Conservation (phyloP, 2,888 invertebrate genomes). For the Drosophila koepferae region DNA sequence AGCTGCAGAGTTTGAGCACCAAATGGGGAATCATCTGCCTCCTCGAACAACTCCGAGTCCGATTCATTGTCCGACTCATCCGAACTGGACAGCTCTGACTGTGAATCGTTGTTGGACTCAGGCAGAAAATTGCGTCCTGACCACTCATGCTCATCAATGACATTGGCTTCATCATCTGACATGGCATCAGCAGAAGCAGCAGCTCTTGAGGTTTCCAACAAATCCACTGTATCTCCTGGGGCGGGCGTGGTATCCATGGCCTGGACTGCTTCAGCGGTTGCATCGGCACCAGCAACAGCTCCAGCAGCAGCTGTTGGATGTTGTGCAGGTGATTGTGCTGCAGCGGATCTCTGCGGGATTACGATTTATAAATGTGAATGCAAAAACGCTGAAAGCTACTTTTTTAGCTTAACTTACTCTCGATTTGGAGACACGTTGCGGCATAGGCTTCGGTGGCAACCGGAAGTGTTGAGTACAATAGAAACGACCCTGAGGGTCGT, state of each 20-base stretch:
- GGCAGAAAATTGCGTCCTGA: constrained; percentile 96
- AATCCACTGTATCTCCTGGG: constrained; percentile 79
- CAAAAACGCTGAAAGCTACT: neutral
- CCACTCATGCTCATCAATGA: constrained; percentile 98
- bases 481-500: constrained; percentile 89
- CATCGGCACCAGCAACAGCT: constrained; percentile 15
- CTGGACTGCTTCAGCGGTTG: constrained; percentile 29
- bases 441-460: constrained; percentile 87
- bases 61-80: constrained; percentile 88
- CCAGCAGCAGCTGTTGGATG: constrained; percentile 34
- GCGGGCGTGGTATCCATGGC: constrained; percentile 58
- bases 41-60: constrained; percentile 89
- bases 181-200: constrained; percentile 86
- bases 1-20: constrained; percentile 88
- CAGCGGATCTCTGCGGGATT: constrained; percentile 50
- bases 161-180: constrained; percentile 88
- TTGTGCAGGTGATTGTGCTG: constrained; percentile 43
- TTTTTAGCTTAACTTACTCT: constrained; percentile 46
- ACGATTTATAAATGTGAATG: neutral
- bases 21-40: constrained; percentile 87
- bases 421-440: constrained; percentile 69
- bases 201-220: constrained; percentile 81
- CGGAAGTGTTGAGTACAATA: constrained; percentile 92
- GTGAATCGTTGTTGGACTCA: constrained; percentile 91
- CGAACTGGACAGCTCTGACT: constrained; percentile 86